A percentile compares a stretch with the other conserved stretches of the same genome.
Conservation (phyloP, 2,888 invertebrate genomes). For the Drosophila yooni region DNA sequence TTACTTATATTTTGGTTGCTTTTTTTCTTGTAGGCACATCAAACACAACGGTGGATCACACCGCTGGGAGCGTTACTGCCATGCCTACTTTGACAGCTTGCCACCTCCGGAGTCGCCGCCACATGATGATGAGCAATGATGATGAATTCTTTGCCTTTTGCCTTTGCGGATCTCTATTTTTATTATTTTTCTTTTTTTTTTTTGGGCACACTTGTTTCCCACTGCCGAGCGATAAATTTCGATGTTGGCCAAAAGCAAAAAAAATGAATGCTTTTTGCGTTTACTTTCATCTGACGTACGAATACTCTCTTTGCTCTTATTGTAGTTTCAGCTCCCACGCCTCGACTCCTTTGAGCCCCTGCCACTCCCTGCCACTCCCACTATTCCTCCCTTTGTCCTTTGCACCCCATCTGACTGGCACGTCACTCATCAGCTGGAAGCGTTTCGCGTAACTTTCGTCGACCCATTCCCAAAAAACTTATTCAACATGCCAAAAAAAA, state of each 20-base stretch:
- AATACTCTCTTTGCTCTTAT: constrained; percentile 28
- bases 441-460: constrained; percentile 69
- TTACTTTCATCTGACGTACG: constrained; percentile 67
- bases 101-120: constrained; percentile 32
- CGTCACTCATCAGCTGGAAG: constrained; percentile 73
- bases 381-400: not conserved
- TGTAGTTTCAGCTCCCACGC: constrained; percentile 45
- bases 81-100: constrained; percentile 56
- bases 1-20: not conserved
- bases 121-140: constrained; percentile 66
- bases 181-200: not conserved
- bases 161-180: constrained; percentile 53
- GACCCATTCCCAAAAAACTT: constrained; percentile 30
- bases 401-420: constrained; percentile 31
- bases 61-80: constrained; percentile 60
- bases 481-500: not conserved
- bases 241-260: constrained; percentile 13
- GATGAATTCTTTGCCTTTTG: constrained; percentile 74
- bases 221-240: constrained; percentile 54
- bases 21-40: constrained; percentile 52
- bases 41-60: constrained; percentile 63
- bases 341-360: constrained; percentile 31
- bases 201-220: constrained; percentile 4
- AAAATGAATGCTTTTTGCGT: constrained; percentile 57
- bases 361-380: not conserved